Base-by-base conservation (phyloP, 2,888 invertebrate genomes). In the Drosophila nigricruria region DNA sequence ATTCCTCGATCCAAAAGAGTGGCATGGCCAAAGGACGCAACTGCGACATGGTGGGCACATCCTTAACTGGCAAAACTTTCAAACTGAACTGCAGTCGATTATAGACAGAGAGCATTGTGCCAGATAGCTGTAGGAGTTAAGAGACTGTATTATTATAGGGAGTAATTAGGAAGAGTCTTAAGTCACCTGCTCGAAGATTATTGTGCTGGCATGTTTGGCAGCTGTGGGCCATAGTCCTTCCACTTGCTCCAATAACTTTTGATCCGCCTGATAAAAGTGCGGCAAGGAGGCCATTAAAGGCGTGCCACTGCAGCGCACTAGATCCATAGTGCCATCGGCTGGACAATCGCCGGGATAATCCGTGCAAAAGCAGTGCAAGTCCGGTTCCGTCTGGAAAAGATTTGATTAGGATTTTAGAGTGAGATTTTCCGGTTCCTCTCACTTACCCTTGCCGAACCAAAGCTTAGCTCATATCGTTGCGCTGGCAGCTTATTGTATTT, bases 1-100 rank as follows among this genome's bases (percentile, higher is more conserved):
- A 95, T 95, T 97, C 97, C 87, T 97, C 96, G 0, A 96, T 93
- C 97, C 97, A 97, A 79, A 97, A 95, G 3, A 97, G 43, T 0
- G 97, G 97, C 43, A 95, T 92, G 0, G 96, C 91, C 1, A 95
- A 94, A 0, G 94, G 93, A 0, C 95, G 94, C 4, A 96, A 92
- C 32, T 94, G 94, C 74, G 95, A 95, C 93, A 95, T 95, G 0
- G 95, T 88, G 0, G 94, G 94, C 12, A 96, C 91, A 90, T 96
- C 95, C 0, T 94, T 94, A 0, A 95, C 93, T 1, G 91, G 89
- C 53, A 94, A 91, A 0, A 97, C 90, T 47, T 94, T 94, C 72
- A 97, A 93, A 88, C 94, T 96, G 83, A 97, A 96, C 89, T 96
- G 96, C 5, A 97, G 89, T 25, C 97, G 93, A 90, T 96, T 96